Conservation (phyloP, 2,888 invertebrate genomes). For the Pemphredon lugubris region DNA sequence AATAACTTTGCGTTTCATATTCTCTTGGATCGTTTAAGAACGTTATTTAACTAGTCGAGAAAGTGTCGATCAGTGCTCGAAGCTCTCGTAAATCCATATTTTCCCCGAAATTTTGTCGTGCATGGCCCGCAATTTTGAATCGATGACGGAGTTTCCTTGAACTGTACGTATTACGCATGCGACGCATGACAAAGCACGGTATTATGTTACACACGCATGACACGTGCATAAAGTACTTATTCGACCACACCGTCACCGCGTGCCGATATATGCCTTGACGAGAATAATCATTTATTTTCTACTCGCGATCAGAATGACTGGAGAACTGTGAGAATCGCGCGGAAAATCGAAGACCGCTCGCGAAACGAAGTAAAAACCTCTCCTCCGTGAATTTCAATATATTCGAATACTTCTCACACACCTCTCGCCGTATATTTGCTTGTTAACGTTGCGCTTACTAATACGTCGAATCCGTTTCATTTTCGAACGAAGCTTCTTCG, state of each 20-base stretch:
- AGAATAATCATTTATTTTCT: conserved; percentile 1
- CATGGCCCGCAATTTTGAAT: conserved; percentile 16
- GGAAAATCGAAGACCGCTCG: background rate
- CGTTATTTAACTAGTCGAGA: too few relatives aligned
- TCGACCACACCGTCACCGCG: background rate
- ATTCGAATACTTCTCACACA: background rate
- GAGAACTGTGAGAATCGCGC: background rate
- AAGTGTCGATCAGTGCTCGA: too few relatives aligned
- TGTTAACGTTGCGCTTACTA: background rate
- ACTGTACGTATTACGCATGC: conserved; percentile 22
- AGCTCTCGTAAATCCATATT: conserved; percentile 27
- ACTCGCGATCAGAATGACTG: background rate
- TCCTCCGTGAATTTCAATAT: background rate
- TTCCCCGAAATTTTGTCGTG: conserved; percentile 1
- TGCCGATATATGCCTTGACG: background rate
- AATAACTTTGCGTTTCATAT: too few relatives aligned
- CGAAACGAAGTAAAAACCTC: background rate
- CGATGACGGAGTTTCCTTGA: conserved; percentile 9
- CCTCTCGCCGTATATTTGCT: background rate
- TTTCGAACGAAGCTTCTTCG: background rate
- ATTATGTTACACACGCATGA: background rate
- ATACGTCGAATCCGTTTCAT: background rate
- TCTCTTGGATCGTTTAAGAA: too few relatives aligned
- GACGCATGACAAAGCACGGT: conserved; percentile 6
- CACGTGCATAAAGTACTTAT: conserved; percentile 14